A percentile compares a stretch with the other conserved stretches of the same genome.
Evolutionary conservation across 2,113 vertebrate genomes (phyloP).

Genomic region (Ginglymostoma cirratum): DNA sequence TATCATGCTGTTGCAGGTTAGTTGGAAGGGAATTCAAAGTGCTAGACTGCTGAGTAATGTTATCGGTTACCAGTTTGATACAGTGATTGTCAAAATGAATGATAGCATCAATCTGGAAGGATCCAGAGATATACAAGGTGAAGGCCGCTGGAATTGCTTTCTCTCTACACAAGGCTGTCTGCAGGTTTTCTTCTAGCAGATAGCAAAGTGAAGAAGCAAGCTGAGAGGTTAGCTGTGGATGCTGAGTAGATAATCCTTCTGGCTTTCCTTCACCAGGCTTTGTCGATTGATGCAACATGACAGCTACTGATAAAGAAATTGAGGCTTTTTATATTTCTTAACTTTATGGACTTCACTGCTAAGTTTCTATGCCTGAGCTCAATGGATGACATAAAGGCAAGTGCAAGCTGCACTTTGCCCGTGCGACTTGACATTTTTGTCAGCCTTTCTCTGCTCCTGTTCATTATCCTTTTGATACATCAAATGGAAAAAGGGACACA

Average conservation of each 20-base stretch:
- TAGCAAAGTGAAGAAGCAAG: not conserved
- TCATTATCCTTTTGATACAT: too few relatives aligned
- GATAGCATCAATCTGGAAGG: not conserved
- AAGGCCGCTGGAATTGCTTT: not conserved
- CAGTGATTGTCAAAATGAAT: not conserved
- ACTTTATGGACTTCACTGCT: not conserved
- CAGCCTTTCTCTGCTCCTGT: too few relatives aligned
- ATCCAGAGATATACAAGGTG: not conserved
- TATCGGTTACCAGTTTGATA: not conserved
- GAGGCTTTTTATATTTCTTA: too few relatives aligned
- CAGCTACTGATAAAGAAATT: too few relatives aligned
- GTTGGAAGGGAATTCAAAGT: not conserved
- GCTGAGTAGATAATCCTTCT: too few relatives aligned
- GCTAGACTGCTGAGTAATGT: not conserved
- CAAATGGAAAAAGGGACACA: too few relatives aligned
- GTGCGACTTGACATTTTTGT: too few relatives aligned
- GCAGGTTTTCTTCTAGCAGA: not conserved
- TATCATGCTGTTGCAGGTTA: not conserved
- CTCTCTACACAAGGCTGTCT: not conserved
- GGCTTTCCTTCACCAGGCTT: too few relatives aligned
- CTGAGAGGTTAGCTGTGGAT: not conserved
- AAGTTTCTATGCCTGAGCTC: not conserved
- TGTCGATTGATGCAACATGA: too few relatives aligned
- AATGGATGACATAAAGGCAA: too few relatives aligned
- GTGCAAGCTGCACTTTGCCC: too few relatives aligned